Conservation (phyloP, 2,888 invertebrate genomes). For the Metellina segmentata region DNA sequence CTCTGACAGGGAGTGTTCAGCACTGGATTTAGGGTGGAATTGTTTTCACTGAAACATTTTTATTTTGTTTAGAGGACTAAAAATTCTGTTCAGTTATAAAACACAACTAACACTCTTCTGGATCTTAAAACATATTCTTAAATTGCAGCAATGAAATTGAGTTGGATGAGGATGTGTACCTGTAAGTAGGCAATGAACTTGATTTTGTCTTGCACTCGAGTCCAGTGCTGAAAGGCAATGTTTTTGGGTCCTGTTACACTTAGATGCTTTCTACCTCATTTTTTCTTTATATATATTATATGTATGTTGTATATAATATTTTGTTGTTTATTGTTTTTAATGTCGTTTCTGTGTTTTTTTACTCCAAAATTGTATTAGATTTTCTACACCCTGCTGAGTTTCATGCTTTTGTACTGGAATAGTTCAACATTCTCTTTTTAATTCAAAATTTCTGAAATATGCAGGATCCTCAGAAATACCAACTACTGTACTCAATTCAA, state of each 20-base stretch:
- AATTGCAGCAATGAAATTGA: background rate
- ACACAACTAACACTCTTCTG: background rate
- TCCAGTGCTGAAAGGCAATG: constrained; percentile 64
- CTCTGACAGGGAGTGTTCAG: constrained; percentile 57
- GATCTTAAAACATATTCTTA: too few species aligned
- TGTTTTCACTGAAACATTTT: background rate
- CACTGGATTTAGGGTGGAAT: constrained; percentile 48
- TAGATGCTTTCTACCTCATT: constrained; percentile 76
- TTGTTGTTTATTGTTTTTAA: constrained; percentile 70
- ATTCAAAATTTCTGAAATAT: background rate
- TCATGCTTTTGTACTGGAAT: constrained; percentile 55
- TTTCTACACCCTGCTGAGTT: constrained; percentile 43
- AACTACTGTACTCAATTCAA: background rate
- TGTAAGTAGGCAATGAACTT: too few species aligned
- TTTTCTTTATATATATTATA: constrained; percentile 70
- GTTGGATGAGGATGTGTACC: background rate
- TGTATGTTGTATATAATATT: constrained; percentile 74
- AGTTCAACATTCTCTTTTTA: constrained; percentile 17
- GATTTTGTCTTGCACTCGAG: background rate
- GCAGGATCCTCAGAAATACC: background rate
- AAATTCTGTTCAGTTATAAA: background rate
- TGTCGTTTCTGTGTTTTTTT: constrained; percentile 41
- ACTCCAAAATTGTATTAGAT: constrained; percentile 42
- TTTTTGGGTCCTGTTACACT: constrained; percentile 75
- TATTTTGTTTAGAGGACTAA: background rate